These are phyloP conservation scores for Whitmania pigra DNA, from an alignment of 1,140 invertebrate species.

Conservation along the genomic window DNA sequence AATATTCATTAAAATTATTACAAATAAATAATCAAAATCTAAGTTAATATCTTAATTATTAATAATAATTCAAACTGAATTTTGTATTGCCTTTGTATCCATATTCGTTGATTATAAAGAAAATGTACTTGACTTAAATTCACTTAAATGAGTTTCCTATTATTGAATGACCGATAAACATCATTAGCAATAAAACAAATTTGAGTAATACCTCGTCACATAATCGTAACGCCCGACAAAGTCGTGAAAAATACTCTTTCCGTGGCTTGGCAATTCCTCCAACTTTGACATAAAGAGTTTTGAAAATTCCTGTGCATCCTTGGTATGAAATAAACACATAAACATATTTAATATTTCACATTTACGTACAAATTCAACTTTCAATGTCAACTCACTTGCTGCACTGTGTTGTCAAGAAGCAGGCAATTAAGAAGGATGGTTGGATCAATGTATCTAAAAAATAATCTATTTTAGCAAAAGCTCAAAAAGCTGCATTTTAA, in stretches of 20 bases:
- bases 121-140: neutral
- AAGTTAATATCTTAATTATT: neutral
- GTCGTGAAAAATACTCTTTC: neutral
- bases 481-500: neutral
- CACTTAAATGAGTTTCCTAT: neutral
- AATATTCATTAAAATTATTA: too few relatives aligned
- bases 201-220: neutral
- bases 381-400: constrained; percentile 32
- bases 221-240: neutral
- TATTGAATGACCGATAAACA: neutral
- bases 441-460: constrained; percentile 49
- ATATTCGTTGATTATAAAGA: neutral
- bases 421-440: constrained; percentile 51
- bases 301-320: constrained; percentile 63
- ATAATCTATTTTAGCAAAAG: neutral
- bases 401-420: constrained; percentile 53
- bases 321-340: constrained; percentile 27
- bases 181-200: neutral
- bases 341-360: constrained; percentile 8
- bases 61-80: neutral
- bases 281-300: constrained; percentile 55
- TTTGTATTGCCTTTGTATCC: neutral
- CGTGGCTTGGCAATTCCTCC: constrained; percentile 36
- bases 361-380: neutral
- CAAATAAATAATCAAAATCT: too few relatives aligned